phyloP scores from a whole-genome alignment of 2,113 vertebrate species.

The Galbula dea region DNA sequence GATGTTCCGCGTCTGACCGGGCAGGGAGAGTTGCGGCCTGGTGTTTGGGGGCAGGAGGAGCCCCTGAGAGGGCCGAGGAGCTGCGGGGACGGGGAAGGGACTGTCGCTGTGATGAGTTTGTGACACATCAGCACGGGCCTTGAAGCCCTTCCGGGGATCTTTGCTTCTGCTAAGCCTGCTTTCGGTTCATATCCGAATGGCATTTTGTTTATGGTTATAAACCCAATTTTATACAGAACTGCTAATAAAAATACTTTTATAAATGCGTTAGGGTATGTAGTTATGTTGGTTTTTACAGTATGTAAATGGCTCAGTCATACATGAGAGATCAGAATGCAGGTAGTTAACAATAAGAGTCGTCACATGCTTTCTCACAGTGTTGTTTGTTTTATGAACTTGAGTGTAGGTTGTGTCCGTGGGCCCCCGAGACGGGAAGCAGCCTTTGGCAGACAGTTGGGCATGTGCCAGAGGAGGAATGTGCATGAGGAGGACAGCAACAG shows the following conservation, averaged over 20 bases:
- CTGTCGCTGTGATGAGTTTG: not conserved
- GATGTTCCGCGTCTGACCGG: not conserved
- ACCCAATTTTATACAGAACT: not conserved
- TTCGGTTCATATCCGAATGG: rapidly evolving
- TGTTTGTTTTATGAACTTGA: not conserved
- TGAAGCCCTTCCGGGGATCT: not conserved
- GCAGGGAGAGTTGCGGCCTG: not conserved
- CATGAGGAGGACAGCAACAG: not conserved
- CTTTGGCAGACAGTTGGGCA: not conserved
- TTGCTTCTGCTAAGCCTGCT: not conserved
- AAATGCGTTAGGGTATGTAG: not conserved
- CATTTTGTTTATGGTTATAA: not conserved
- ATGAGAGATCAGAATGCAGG: not conserved
- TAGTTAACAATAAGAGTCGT: not conserved
- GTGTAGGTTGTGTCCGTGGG: not conserved
- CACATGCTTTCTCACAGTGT: not conserved
- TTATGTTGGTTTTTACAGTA: not conserved
- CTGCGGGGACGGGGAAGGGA: not conserved
- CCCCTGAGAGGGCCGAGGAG: not conserved
- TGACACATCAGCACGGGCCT: slow-evolving; percentile 22
- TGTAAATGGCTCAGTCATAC: not conserved
- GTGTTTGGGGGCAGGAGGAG: not conserved
- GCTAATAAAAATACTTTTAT: not conserved
- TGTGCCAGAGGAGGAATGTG: not conserved
- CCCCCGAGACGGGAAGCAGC: not conserved